A percentile compares a stretch with the other conserved stretches of the same genome.
phyloP scores from a whole-genome alignment of 2,113 vertebrate species.

The Bufo bufo region DNA sequence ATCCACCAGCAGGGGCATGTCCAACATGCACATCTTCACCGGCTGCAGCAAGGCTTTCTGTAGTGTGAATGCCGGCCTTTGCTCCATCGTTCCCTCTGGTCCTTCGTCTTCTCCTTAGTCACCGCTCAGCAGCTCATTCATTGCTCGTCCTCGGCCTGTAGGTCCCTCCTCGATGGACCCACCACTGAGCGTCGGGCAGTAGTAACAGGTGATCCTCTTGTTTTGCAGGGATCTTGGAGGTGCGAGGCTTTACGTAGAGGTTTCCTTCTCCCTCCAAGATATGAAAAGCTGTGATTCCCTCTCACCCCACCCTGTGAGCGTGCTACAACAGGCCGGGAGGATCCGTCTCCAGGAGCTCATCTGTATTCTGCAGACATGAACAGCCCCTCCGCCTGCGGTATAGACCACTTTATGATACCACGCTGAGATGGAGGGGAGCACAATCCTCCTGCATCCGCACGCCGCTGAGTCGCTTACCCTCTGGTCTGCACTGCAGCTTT shows the following conservation, averaged over 20 bases:
- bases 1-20: constrained; percentile 80
- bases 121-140: not conserved
- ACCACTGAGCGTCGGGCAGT: not conserved
- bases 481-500: constrained; percentile 23
- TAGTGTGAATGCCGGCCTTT: constrained; percentile 81
- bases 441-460: not conserved
- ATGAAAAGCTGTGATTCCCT: constrained; percentile 44
- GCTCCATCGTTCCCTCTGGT: constrained; percentile 73
- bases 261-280: constrained; percentile 40
- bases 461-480: constrained; percentile 23
- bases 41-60: constrained; percentile 86
- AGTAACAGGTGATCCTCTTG: constrained; percentile 45
- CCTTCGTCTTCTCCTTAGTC: not conserved
- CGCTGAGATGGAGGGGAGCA: not conserved
- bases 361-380: constrained; percentile 49
- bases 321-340: constrained; percentile 46
- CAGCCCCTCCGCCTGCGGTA: constrained; percentile 37
- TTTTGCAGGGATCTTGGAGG: not conserved
- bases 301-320: constrained; percentile 35
- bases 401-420: constrained; percentile 13
- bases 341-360: constrained; percentile 34
- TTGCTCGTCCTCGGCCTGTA: not conserved
- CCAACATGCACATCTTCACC: constrained; percentile 84
- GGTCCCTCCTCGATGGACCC: not conserved
- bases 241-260: not conserved